Evolutionary conservation across 2,888 invertebrate genomes (phyloP), one percentile per base, ranked within the genome.

Genomic region (Pterostichus madidus): DNA sequence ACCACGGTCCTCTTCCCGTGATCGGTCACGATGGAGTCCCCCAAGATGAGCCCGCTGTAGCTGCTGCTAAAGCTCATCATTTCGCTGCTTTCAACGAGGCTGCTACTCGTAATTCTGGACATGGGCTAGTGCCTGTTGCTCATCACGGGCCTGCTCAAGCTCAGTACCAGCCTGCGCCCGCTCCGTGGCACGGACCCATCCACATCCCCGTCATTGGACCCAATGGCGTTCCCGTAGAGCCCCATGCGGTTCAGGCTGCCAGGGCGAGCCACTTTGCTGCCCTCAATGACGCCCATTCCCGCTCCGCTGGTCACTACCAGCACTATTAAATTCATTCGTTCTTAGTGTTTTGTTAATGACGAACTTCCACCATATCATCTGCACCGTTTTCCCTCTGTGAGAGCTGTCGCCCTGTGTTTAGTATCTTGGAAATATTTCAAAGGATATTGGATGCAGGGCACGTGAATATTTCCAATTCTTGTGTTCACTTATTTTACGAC

Each of bases 21-120:
- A 86, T 88, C 83, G 92, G 92, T 82, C 91, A 90, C 76, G 91
- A 92, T 85, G 92, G 92, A 11, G 92, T 92, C 85, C 92, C 93
- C 83, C 91, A 92, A 76, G 92, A 92, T 86, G 92, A 92, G 85
- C 92, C 92, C 59, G 93, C 93, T 87, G 93, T 93, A 81, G 92
- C 92, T 83, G 92, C 92, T 85, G 93, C 93, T 80, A 92, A 91
- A 86, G 92, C 92, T 85, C 84, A 75, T 76, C 79, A 85, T 44
- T 83, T 84, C 85, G 31, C 83, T 84, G 91, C 91, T 84, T 90
- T 89, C 86, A 31, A 59, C 15, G 35, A 64, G 91, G 91, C 92
- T 85, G 92, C 93, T 85, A 92, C 92, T 83, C 90, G 92, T 84
- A 89, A 91, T 85, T 88, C 89, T 83, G 89, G 90, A 73, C 91